Percentiles rank a stretch among this genome's conserved stretches.
These are phyloP conservation scores for Polyommatus iphigenia DNA, from an alignment of 2,888 invertebrate species.

Conservation along the genomic window DNA sequence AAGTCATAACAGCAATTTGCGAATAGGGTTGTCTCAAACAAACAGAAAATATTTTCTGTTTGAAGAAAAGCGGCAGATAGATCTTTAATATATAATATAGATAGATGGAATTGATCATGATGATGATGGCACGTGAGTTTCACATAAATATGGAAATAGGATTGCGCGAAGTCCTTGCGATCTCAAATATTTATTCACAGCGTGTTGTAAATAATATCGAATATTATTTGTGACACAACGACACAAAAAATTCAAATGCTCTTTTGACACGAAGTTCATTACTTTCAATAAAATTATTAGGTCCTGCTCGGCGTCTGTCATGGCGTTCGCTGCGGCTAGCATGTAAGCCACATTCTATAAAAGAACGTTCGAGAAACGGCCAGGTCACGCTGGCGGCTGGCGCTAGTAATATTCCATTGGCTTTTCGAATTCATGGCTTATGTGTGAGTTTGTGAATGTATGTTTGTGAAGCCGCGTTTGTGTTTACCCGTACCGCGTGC, in stretches of 20 bases:
- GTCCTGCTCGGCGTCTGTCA: slow-evolving; percentile 1
- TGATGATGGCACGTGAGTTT: not conserved
- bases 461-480: slow-evolving; percentile 47
- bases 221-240: slow-evolving; percentile 6
- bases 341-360: slow-evolving; percentile 39
- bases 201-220: not conserved
- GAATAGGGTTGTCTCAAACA: not conserved
- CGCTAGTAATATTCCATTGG: slow-evolving; percentile 67
- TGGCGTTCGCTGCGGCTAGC: slow-evolving; percentile 35
- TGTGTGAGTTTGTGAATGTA: slow-evolving; percentile 46
- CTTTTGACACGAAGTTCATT: slow-evolving; percentile 5
- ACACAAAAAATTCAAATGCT: not conserved
- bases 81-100: not conserved
- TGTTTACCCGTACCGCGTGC: slow-evolving; percentile 31
- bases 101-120: not conserved
- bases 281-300: slow-evolving; percentile 1
- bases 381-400: slow-evolving; percentile 44
- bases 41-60: not conserved
- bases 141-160: slow-evolving; percentile 48
- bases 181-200: slow-evolving; percentile 28
- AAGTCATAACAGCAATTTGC: not conserved
- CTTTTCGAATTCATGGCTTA: slow-evolving; percentile 55
- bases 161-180: slow-evolving; percentile 49
- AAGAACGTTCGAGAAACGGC: slow-evolving; percentile 61
- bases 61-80: not conserved